Evolutionary conservation across 1,140 invertebrate species (phyloP).

Genomic region (Pseudomyrmex sp.): DNA sequence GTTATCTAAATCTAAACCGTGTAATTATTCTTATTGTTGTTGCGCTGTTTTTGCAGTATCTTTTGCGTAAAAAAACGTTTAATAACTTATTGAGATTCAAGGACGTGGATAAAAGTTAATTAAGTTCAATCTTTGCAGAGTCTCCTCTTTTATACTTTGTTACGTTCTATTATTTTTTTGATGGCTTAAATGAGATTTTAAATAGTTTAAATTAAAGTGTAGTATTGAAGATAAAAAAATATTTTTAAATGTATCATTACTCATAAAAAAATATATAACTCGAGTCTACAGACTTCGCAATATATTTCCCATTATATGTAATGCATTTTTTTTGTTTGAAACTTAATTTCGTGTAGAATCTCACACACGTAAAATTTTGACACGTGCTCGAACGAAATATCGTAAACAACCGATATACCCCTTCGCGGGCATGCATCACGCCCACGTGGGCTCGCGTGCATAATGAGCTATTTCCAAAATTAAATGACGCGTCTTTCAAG

Average conservation of each 20-base stretch:
- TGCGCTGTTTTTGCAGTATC: neutral
- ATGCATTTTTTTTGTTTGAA: neutral
- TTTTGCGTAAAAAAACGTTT: neutral
- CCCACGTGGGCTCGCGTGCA: neutral
- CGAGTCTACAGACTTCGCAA: too few relatives aligned
- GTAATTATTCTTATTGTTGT: neutral
- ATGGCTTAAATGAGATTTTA: too few relatives aligned
- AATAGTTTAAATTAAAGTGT: too few relatives aligned
- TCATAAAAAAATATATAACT: too few relatives aligned
- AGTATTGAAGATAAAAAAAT: too few relatives aligned
- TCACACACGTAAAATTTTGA: neutral
- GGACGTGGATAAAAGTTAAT: too few relatives aligned
- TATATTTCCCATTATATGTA: neutral
- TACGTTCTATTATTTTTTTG: too few relatives aligned
- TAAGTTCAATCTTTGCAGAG: too few relatives aligned
- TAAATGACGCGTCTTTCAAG: conserved; percentile 61
- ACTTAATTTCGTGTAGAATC: neutral
- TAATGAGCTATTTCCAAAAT: conserved; percentile 62
- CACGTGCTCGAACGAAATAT: neutral
- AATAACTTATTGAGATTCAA: too few relatives aligned
- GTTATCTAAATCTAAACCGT: neutral
- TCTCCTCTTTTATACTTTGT: too few relatives aligned
- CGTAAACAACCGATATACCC: neutral
- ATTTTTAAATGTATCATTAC: too few relatives aligned
- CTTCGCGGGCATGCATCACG: neutral